Percentiles rank a stretch among this genome's conserved stretches.
phyloP scores from a whole-genome alignment of 53 echinoderm and acorn worm species.

The Holothuria scabra region DNA sequence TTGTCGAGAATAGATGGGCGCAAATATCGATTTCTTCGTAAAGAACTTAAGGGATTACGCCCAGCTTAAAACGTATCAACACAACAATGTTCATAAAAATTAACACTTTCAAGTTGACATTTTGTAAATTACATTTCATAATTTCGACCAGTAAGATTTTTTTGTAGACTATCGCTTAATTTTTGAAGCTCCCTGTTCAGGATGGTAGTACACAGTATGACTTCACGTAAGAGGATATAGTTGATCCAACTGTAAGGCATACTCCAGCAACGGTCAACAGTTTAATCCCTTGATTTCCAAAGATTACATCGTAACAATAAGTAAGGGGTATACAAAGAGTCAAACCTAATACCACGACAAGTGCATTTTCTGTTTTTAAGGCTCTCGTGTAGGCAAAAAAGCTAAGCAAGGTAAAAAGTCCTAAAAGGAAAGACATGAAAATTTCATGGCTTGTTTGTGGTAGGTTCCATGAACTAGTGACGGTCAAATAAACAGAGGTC shows the following conservation, averaged over 20 bases:
- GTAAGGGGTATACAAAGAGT: not conserved
- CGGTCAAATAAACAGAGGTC: not conserved
- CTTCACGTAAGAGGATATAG: not conserved
- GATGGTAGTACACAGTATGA: not conserved
- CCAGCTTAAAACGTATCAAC: too few species aligned
- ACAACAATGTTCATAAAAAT: too few species aligned
- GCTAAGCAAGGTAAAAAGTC: not conserved
- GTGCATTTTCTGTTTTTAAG: not conserved
- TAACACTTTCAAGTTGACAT: too few species aligned
- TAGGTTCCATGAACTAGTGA: constrained; percentile 9
- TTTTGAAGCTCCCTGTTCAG: too few species aligned
- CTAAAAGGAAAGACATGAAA: not conserved
- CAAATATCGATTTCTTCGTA: too few species aligned
- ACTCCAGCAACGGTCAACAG: not conserved
- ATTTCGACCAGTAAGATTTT: too few species aligned
- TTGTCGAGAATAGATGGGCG: too few species aligned
- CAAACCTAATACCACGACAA: not conserved
- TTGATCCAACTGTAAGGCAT: constrained; percentile 12
- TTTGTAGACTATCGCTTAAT: too few species aligned
- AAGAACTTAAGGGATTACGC: too few species aligned
- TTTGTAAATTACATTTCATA: too few species aligned
- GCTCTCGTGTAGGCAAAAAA: not conserved
- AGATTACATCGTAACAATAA: constrained; percentile 15
- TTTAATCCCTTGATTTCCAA: not conserved
- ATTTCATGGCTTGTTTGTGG: constrained; percentile 6